A percentile compares a stretch with the other conserved stretches of the same genome.
These are phyloP conservation scores for Ethmia dodecea DNA, from an alignment of 2,888 invertebrate species.

Conservation along the genomic window DNA sequence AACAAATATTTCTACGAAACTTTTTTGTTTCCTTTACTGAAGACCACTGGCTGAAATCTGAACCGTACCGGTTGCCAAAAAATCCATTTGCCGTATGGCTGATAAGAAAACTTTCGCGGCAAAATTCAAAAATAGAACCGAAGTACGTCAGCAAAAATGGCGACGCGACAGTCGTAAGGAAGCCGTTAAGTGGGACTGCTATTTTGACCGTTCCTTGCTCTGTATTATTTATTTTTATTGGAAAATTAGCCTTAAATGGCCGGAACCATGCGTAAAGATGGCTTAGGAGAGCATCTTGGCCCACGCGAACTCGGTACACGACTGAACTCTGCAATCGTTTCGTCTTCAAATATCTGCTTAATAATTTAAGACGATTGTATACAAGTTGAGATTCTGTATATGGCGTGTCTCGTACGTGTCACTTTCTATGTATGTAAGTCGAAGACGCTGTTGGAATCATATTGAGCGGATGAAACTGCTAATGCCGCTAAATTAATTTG, in stretches of 20 bases:
- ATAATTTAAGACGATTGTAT: conserved; percentile 61
- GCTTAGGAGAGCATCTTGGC: conserved; percentile 39
- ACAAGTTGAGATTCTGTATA: conserved; percentile 36
- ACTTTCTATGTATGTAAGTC: conserved; percentile 30
- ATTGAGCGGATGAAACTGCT: conserved; percentile 35
- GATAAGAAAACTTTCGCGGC: conserved; percentile 43
- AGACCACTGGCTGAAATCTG: conserved; percentile 32
- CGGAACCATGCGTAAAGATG: conserved; percentile 49
- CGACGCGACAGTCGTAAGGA: conserved; percentile 38
- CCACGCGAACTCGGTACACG: conserved; percentile 59
- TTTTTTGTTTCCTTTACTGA: conserved; percentile 13
- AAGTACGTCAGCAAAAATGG: conserved; percentile 44
- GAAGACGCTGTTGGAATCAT: conserved; percentile 33
- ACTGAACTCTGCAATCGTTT: conserved; percentile 54
- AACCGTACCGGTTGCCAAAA: conserved; percentile 29
- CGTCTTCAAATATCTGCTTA: conserved; percentile 64
- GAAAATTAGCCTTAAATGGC: conserved; percentile 66
- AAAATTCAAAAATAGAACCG: conserved; percentile 53
- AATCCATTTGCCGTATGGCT: conserved; percentile 39
- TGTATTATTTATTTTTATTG: conserved; percentile 71
- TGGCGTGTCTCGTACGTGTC: conserved; percentile 41
- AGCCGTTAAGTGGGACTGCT: conserved; percentile 43
- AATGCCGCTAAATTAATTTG: too few species aligned
- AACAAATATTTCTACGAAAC: conserved; percentile 20
- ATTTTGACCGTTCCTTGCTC: conserved; percentile 57